A percentile compares a stretch with the other conserved stretches of the same genome.
These are phyloP conservation scores for Prinia subflava DNA, from an alignment of 2,113 vertebrate genomes.

Conservation along the genomic window DNA sequence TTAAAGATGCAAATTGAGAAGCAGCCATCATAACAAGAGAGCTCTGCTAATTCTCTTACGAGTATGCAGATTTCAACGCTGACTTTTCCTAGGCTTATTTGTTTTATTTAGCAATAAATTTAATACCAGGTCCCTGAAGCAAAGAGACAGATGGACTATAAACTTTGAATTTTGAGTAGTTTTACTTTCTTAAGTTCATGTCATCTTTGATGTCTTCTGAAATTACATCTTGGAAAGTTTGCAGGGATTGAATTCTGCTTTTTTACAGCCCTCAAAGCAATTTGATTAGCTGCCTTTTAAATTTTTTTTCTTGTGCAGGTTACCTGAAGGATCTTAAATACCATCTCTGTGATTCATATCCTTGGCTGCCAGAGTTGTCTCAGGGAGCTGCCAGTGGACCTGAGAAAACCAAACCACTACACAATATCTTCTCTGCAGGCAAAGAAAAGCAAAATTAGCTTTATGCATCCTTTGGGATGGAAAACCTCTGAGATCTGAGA, in stretches of 20 bases:
- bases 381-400: background rate
- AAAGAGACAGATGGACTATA: conserved; percentile 79
- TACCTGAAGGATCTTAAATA: background rate
- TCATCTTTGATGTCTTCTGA: conserved; percentile 66
- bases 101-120: conserved; percentile 81
- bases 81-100: conserved; percentile 74
- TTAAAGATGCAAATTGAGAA: conserved; percentile 84
- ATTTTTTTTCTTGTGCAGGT: background rate
- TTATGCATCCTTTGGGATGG: background rate
- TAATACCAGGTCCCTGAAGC: conserved; percentile 76
- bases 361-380: background rate
- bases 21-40: conserved; percentile 71
- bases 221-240: conserved; percentile 72
- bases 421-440: background rate
- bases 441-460: background rate
- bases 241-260: conserved; percentile 46
- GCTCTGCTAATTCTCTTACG: conserved; percentile 71
- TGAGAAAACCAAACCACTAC: background rate
- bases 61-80: conserved; percentile 72
- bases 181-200: conserved; percentile 58
- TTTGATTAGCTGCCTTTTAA: background rate
- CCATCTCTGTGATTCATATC: background rate
- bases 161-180: conserved; percentile 76
- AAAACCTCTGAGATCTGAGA: background rate
- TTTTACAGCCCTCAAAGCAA: conserved; percentile 30